phyloP scores from a whole-genome alignment of 2,113 vertebrate genomes.

The Lipophrys pholis region DNA sequence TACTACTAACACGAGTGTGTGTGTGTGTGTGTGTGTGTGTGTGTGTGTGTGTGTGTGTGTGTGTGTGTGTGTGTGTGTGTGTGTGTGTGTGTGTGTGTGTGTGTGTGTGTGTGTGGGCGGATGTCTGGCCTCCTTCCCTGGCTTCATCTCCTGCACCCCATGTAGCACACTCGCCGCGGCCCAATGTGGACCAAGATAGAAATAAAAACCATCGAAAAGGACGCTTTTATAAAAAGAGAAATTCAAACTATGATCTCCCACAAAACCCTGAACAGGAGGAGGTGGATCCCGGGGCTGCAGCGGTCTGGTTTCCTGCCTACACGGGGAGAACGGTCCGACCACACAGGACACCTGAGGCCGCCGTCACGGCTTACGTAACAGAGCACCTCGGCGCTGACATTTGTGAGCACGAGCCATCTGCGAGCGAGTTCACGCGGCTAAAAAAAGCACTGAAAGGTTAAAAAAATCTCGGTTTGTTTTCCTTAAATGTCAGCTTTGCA shows the following conservation, averaged over 20 bases:
- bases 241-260: slow-evolving; percentile 9
- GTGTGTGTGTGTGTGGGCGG: slow-evolving; percentile 57
- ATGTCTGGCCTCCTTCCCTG: slow-evolving; percentile 74
- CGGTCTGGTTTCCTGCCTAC: slow-evolving; percentile 22
- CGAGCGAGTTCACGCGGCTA: slow-evolving; percentile 44
- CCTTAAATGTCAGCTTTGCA: slow-evolving; percentile 61
- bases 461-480: slow-evolving; percentile 49
- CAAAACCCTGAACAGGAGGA: slow-evolving; percentile 16
- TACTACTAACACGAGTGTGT: slow-evolving; percentile 36
- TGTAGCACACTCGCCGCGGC: slow-evolving; percentile 57
- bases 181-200: slow-evolving; percentile 62
- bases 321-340: too few relatives aligned
- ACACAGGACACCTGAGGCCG: slow-evolving; percentile 64
- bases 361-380: slow-evolving; percentile 65
- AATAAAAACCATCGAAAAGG: slow-evolving; percentile 31
- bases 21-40: too few relatives aligned
- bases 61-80: slow-evolving; percentile 73
- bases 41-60: slow-evolving; percentile 47
- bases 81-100: too few relatives aligned
- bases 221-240: slow-evolving; percentile 7
- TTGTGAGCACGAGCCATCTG: slow-evolving; percentile 69
- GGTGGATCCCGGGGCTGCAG: slow-evolving; percentile 6
- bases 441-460: slow-evolving; percentile 62
- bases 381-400: slow-evolving; percentile 71
- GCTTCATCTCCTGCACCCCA: slow-evolving; percentile 55